A percentile compares a stretch with the other conserved stretches of the same genome.
phyloP scores from a whole-genome alignment of 1,140 invertebrate genomes.

The Trichonephila inaurata region DNA sequence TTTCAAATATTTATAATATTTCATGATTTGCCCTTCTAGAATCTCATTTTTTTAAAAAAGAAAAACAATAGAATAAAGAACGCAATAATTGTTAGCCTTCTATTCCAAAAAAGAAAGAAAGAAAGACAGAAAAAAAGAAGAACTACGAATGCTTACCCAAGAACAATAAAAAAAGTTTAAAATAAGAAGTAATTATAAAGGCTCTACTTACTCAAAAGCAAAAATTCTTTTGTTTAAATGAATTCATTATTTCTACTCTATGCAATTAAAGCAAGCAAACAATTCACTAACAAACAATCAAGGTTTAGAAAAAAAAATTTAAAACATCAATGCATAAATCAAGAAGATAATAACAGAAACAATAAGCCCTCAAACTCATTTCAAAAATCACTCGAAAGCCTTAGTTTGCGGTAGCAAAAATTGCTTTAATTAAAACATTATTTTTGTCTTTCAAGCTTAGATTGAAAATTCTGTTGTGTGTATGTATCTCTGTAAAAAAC shows the following conservation, averaged over 20 bases:
- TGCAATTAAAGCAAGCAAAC: constrained; percentile 18
- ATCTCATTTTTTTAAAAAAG: background rate
- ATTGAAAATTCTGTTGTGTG: background rate
- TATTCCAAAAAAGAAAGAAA: background rate
- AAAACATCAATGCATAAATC: constrained; percentile 25
- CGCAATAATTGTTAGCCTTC: background rate
- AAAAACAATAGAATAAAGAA: background rate
- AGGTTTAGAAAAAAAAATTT: background rate
- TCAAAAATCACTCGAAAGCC: constrained; percentile 27
- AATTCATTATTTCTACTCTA: constrained; percentile 20
- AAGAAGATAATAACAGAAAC: background rate
- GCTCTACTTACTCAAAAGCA: background rate
- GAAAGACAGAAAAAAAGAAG: background rate
- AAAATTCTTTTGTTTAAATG: constrained; percentile 7
- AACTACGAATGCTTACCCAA: background rate
- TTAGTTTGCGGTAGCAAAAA: background rate
- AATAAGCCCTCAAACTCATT: constrained; percentile 25
- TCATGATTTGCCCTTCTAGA: background rate
- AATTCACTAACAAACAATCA: constrained; percentile 15
- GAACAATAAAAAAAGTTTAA: background rate
- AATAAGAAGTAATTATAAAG: constrained; percentile 28
- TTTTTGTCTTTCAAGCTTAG: background rate
- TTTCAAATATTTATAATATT: background rate
- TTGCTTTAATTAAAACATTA: constrained; percentile 32
- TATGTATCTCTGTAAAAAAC: background rate